Conservation (phyloP, 2,113 vertebrate species). For the Cyprinodon variegatus region DNA sequence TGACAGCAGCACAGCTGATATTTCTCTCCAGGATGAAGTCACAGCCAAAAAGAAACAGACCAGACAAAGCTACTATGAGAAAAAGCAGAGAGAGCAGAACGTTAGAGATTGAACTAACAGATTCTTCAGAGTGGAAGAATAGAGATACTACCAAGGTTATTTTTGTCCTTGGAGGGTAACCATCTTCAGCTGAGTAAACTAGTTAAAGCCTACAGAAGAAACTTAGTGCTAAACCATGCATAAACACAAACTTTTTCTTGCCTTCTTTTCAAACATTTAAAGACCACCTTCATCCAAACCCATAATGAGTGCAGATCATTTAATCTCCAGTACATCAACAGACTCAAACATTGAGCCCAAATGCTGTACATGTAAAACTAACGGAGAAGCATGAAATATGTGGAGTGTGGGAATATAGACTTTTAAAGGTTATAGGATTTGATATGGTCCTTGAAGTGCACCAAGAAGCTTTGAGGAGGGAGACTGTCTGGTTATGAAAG, state of each 20-base stretch:
- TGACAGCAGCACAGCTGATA: too few relatives aligned
- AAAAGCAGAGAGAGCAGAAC: too few relatives aligned
- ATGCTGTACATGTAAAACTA: background rate
- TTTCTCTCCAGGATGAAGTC: too few relatives aligned
- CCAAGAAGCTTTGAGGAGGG: background rate
- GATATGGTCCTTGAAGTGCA: background rate
- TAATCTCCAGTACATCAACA: background rate
- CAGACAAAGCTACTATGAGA: too few relatives aligned
- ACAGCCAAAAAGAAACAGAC: too few relatives aligned
- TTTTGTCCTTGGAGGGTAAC: background rate
- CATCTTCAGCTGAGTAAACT: background rate
- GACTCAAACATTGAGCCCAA: background rate
- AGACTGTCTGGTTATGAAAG: background rate
- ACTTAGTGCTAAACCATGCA: background rate
- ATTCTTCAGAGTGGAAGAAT: too few relatives aligned
- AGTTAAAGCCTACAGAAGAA: background rate
- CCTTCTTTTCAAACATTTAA: background rate
- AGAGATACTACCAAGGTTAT: background rate
- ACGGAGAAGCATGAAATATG: background rate
- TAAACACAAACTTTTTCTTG: background rate
- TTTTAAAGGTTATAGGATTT: background rate
- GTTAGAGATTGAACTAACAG: too few relatives aligned
- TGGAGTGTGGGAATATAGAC: background rate
- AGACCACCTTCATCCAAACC: background rate
- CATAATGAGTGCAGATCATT: background rate